A percentile compares a stretch with the other conserved stretches of the same genome.
Evolutionary conservation across 2,888 invertebrate genomes (phyloP).

Genomic region (Melieria omissa): DNA sequence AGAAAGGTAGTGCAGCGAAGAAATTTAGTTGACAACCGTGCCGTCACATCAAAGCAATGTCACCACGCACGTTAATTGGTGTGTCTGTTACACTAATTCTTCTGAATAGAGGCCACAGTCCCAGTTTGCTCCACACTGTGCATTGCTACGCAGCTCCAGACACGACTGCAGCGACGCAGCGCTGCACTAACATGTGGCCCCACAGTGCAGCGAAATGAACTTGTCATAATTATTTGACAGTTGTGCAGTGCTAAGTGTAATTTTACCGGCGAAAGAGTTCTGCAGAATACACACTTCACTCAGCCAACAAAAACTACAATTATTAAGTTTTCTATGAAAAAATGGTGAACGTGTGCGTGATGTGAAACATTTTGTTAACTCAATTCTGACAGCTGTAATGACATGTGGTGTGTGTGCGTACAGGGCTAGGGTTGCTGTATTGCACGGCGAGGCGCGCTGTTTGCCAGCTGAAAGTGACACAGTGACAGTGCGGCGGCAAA

Average conservation of each 20-base stretch:
- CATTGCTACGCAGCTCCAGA: neutral
- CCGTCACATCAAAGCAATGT: slow-evolving; percentile 41
- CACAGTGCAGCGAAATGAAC: slow-evolving; percentile 56
- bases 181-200: too few relatives aligned
- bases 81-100: slow-evolving; percentile 40
- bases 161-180: too few relatives aligned
- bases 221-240: slow-evolving; percentile 64
- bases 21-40: slow-evolving; percentile 21
- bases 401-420: slow-evolving; percentile 25
- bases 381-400: slow-evolving; percentile 39
- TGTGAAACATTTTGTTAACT: slow-evolving; percentile 37
- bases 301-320: neutral
- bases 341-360: slow-evolving; percentile 24
- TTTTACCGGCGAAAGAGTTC: slow-evolving; percentile 8
- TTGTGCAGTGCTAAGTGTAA: slow-evolving; percentile 27
- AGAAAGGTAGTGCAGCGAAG: slow-evolving; percentile 2
- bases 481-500: slow-evolving; percentile 16
- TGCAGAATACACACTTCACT: slow-evolving; percentile 18
- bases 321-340: slow-evolving; percentile 29
- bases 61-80: slow-evolving; percentile 39
- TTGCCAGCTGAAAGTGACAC: neutral
- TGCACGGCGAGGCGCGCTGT: neutral
- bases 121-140: slow-evolving; percentile 9
- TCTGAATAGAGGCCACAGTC: slow-evolving; percentile 4
- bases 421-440: slow-evolving; percentile 22